Base-by-base conservation (phyloP, 2,888 invertebrate genomes). In the Mimas tiliae region DNA sequence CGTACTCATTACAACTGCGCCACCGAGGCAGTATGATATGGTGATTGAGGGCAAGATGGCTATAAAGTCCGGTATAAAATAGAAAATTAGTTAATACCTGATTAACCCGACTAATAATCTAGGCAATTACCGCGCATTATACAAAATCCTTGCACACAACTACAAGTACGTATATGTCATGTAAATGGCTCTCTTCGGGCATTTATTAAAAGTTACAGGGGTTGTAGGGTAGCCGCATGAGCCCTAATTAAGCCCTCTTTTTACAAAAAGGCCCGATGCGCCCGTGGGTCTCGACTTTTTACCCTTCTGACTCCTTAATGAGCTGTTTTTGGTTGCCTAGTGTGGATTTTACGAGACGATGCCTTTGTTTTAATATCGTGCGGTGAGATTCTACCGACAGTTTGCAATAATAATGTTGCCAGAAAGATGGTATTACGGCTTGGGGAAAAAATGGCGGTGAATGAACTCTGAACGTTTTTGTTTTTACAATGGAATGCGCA, bases 191-290 rank as follows among this genome's bases (percentile, higher is more conserved):
- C 88, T 90, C 84, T 83, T 87, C 88, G 90, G 89, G 86, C 93
- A 91, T 93, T 93, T 93, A 93, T 93, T 93, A 93, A 93, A 93
- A 93, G 93, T 93, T 93, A 92, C 92, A 91, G 91, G 91, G 93
- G 89, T 86, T 85, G 88, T 87, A 89, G 91, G 91, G 89, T 80
- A 89, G 93, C 93, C 93, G 87, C 93, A 93, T 86, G 91, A 91
- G 89, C 86, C 90, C 93, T 93, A 93, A 93, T 93, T 93, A 93
- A 93, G 91, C 88, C 66, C 89, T 88, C 86, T 91, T 93, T 93
- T 91, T 90, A 88, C 88, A 90, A 91, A 92, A 92, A 89, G 86
- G 82, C 84, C 74, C 81, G 80, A 84, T 83, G 83, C 83, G 83
- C 77, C 71, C 77, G 83, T 86, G 88, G 85, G 89, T 76, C 74